phyloP scores from a whole-genome alignment of 2,888 invertebrate species.

The Coenonympha arcania region DNA sequence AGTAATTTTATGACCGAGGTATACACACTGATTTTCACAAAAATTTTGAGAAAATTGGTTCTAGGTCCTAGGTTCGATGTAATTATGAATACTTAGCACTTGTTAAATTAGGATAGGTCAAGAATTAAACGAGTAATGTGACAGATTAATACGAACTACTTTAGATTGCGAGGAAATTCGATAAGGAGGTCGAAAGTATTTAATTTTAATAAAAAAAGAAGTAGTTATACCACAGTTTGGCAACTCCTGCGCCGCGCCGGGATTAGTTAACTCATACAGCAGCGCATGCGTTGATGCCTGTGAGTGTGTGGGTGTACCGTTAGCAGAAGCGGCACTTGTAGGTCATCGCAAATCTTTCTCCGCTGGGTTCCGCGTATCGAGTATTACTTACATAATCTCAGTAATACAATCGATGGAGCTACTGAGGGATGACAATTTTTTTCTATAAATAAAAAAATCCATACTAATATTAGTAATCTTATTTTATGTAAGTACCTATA shows the following conservation, averaged over 20 bases:
- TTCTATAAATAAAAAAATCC: not conserved
- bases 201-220: slow-evolving; percentile 11
- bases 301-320: slow-evolving; percentile 57
- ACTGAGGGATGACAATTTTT: not conserved
- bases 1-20: too few species aligned
- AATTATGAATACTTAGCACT: too few species aligned
- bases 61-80: too few species aligned
- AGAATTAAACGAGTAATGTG: too few species aligned
- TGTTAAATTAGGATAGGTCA: too few species aligned
- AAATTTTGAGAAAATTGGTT: too few species aligned
- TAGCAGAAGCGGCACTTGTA: slow-evolving; percentile 44
- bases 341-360: slow-evolving; percentile 36
- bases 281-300: slow-evolving; percentile 26
- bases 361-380: slow-evolving; percentile 11
- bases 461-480: too few species aligned
- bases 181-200: not conserved
- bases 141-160: too few species aligned
- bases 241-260: slow-evolving; percentile 45
- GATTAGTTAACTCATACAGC: slow-evolving; percentile 33
- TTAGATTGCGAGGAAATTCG: not conserved
- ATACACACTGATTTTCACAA: too few species aligned
- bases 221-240: slow-evolving; percentile 37
- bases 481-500: too few species aligned
- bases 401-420: not conserved
- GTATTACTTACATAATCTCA: not conserved